These are phyloP conservation scores for Clunio marinus DNA, from an alignment of 2,888 invertebrate species.

Conservation along the genomic window DNA sequence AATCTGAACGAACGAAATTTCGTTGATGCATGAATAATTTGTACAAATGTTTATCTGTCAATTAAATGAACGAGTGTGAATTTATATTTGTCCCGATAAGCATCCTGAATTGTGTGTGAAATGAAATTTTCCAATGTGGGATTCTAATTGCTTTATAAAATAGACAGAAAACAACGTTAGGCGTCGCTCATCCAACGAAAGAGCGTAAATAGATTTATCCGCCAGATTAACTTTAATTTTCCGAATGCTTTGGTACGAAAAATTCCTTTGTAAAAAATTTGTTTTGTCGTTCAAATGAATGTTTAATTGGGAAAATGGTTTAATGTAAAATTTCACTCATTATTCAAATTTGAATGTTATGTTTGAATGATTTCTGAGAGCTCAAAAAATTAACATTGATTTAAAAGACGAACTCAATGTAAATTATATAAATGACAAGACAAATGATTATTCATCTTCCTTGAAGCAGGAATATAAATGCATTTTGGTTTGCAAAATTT, in stretches of 20 bases:
- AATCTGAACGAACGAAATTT: background rate
- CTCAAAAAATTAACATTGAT: constrained; percentile 23
- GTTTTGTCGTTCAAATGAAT: constrained; percentile 16
- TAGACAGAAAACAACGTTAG: background rate
- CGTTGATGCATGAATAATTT: constrained; percentile 37
- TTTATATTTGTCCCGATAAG: constrained; percentile 33
- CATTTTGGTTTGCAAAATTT: too few relatives aligned
- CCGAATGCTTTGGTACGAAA: constrained; percentile 34
- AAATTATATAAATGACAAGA: too few relatives aligned
- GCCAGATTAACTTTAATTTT: constrained; percentile 38
- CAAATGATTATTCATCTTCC: too few relatives aligned
- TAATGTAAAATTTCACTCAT: constrained; percentile 36
- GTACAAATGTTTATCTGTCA: constrained; percentile 39
- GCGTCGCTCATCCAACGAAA: constrained; percentile 12
- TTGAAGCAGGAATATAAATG: too few relatives aligned
- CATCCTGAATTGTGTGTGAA: constrained; percentile 16
- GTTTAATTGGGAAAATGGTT: constrained; percentile 29
- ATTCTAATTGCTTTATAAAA: constrained; percentile 28
- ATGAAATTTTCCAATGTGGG: constrained; percentile 36
- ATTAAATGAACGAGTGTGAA: constrained; percentile 39
- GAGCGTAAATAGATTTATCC: constrained; percentile 32
- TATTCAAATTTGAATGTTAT: constrained; percentile 36
- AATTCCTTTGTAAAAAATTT: background rate
- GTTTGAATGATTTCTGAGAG: constrained; percentile 24
- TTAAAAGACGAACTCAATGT: constrained; percentile 6